Base-by-base conservation (phyloP, 2,888 invertebrate species). In the Tachina lurida region DNA sequence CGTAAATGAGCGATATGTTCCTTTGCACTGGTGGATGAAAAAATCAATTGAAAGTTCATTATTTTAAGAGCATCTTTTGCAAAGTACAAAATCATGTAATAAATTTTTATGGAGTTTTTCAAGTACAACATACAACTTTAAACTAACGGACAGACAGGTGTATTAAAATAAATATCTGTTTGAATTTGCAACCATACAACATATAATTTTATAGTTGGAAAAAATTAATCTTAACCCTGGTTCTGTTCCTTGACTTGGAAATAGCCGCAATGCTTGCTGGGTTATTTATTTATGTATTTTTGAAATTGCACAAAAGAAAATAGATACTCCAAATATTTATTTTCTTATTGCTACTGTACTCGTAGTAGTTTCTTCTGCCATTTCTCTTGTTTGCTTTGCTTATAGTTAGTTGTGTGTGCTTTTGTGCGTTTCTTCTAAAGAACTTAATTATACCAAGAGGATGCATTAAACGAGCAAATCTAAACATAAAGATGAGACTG, bases 361-460 rank as follows among this genome's bases (percentile, higher is more conserved):
- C 31, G 31, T 31, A 7, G 31, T 31, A 7, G 31, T 31, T 65
- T 58, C 47, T 31, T 43, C 47, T 22, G 19, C 17, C 22, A 41
- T 49, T 43, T 3, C 7, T 31, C 13, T 77, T 60, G 19, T n/a
- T 49, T 65, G 19, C 10, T 13, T 9, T 56, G 39, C 41, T n/a
- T 31, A 31, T 10, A 43, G 13, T 52, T 10, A 43, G 13, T 52
- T n/a, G 15, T 60, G 49, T 60, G 41, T 58, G 39, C 58, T 49
- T 52, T 52, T 15, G 47, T 77, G 76, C 62, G 47, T 84, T 77
- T 31, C 43, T 70, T 52, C 54, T 68, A 56, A 62, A 83, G 86
- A 79, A 86, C 86, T 86, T 86, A 86, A 86, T 86, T 86, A 86
- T 86, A 79, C 71, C 86, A 60, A 43, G 75, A 82, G 79, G 86